A percentile compares a stretch with the other conserved stretches of the same genome.
Conservation (phyloP, 2,888 invertebrate genomes). For the Drosophila anomelani region DNA sequence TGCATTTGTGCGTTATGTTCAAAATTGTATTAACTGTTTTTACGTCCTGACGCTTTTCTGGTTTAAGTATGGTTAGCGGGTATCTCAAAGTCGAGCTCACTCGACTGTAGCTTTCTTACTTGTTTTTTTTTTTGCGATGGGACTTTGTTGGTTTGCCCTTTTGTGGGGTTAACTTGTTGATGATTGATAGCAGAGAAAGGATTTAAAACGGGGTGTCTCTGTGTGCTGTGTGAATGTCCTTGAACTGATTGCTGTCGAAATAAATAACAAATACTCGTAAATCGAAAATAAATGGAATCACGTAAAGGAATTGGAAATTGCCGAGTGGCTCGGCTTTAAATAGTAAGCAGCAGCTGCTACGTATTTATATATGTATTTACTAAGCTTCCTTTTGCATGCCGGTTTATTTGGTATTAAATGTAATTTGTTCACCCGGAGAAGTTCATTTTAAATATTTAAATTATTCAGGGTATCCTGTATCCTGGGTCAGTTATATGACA, state of each 20-base stretch:
- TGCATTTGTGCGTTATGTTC: too few relatives aligned
- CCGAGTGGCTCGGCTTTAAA: neutral
- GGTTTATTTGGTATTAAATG: neutral
- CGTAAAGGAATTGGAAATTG: constrained; percentile 2
- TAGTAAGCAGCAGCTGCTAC: constrained; percentile 3
- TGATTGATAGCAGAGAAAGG: constrained; percentile 58
- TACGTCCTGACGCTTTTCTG: too few relatives aligned
- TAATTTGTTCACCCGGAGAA: neutral
- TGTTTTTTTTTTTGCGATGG: constrained; percentile 18
- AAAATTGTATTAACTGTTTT: too few relatives aligned
- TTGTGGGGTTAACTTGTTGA: constrained; percentile 57
- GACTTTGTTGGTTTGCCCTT: constrained; percentile 25
- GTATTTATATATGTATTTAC: neutral
- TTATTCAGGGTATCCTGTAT: neutral
- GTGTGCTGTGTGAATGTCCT: constrained; percentile 20
- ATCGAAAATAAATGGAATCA: constrained; percentile 29
- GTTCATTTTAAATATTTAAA: neutral
- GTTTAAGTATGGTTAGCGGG: too few relatives aligned
- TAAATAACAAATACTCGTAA: constrained; percentile 18
- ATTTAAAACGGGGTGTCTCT: constrained; percentile 24
- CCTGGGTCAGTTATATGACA: too few relatives aligned
- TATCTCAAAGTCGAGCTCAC: too few relatives aligned
- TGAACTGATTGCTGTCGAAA: constrained; percentile 30
- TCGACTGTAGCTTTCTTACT: too few relatives aligned
- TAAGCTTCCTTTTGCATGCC: neutral